phyloP scores from a whole-genome alignment of 2,888 invertebrate genomes.

The Zygaena filipendulae region DNA sequence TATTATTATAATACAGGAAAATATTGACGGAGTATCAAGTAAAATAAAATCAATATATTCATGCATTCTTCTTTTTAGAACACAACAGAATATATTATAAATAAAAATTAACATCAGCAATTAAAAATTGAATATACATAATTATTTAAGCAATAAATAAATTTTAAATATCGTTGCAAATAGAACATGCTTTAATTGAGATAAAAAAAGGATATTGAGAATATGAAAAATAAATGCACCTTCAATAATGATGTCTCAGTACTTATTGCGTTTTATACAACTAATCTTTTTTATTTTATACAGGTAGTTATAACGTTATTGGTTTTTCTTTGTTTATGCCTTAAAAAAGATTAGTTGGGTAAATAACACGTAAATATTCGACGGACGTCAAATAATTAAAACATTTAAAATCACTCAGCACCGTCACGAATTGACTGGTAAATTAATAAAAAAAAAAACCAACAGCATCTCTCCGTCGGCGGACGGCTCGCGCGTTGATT shows the following conservation, averaged over 20 bases:
- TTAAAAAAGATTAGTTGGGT: no score
- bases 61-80: constrained; percentile 34
- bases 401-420: constrained; percentile 21
- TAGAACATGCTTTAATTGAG: not conserved
- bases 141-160: constrained; percentile 17
- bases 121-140: constrained; percentile 33
- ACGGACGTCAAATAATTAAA: constrained; percentile 31
- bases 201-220: not conserved
- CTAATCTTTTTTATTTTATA: no score
- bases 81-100: no score
- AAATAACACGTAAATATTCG: constrained; percentile 24
- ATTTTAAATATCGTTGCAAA: constrained; percentile 18
- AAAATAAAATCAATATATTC: constrained; percentile 23
- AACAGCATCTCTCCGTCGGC: constrained; percentile 15
- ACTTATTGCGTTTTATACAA: no score
- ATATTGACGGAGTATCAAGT: no score
- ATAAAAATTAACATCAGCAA: constrained; percentile 36
- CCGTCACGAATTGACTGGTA: constrained; percentile 15
- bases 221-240: not conserved
- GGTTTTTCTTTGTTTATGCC: no score
- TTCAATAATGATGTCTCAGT: no score
- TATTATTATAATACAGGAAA: no score
- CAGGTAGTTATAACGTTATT: no score
- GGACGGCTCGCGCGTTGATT: no score
- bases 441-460: constrained; percentile 16